Base-by-base conservation (phyloP, 2,888 invertebrate species). In the Folsomia candida region DNA sequence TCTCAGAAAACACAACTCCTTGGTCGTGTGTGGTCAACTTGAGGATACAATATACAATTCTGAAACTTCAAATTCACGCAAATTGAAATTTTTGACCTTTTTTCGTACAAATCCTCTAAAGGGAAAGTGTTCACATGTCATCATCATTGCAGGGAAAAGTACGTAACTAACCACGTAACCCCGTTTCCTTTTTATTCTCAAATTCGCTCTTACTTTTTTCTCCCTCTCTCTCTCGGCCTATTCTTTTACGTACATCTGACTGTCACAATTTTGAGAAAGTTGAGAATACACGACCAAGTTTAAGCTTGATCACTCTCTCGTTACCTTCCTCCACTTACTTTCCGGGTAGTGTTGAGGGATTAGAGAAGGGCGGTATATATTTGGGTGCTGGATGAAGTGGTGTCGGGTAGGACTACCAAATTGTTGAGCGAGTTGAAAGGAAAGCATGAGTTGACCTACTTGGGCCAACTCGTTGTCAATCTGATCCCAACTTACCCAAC, bases 381-480 rank as follows among this genome's bases (percentile, higher is more conserved):
- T n/a, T n/a, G n/a, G 47, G 47, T 47, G 47, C 14, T 9, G 47
- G 47, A 47, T 47, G 47, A 47, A 47, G 14, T 47, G 47, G 9
- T 47, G n/a, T n/a, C 14, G 14, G 14, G 47, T 47, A 18, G 47
- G n/a, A n/a, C n/a, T n/a, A n/a, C n/a, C n/a, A n/a, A n/a, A n/a
- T n/a, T n/a, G n/a, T 37, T 37, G 37, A 37, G 14, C 14, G 37
- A 37, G n/a, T n/a, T n/a, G n/a, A 37, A 37, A 14, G 14, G 37
- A 37, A 37, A 37, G 37, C 37, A 37, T 14, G 59, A 25, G 59
- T 11, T 59, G 59, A 25, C 59, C 59, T 59, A 59, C 22, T 59
- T 59, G 3, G 24, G 25, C 20, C 26, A 59, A 59, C 59, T 59
- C 26, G 59, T 59, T 59, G 59, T 59, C 59, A 59, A 59, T 59